A percentile compares a stretch with the other conserved stretches of the same genome.
These are phyloP conservation scores for Priocnemis perturbator DNA, from an alignment of 2,888 invertebrate genomes.

Conservation along the genomic window DNA sequence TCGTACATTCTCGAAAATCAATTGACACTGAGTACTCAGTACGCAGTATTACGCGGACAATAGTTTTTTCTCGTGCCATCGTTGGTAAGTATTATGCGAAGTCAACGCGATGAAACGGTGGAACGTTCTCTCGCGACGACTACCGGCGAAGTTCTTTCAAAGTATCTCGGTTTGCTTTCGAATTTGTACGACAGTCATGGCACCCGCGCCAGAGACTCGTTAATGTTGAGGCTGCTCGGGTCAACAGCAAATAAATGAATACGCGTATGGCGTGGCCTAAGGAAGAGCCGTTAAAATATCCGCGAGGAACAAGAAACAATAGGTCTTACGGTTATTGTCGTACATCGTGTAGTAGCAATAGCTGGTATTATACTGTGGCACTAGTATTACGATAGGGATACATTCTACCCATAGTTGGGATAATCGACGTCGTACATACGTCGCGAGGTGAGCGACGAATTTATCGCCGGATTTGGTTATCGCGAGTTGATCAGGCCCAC, in stretches of 20 bases:
- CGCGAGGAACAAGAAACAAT: slow-evolving; percentile 23
- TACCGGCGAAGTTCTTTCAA: too few species aligned
- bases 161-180: too few species aligned
- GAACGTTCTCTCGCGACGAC: too few species aligned
- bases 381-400: slow-evolving; percentile 34
- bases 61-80: slow-evolving; percentile 16
- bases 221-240: too few species aligned
- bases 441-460: slow-evolving; percentile 11
- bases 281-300: too few species aligned
- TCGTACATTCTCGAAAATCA: too few species aligned
- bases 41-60: slow-evolving; percentile 45
- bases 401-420: slow-evolving; percentile 24
- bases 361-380: slow-evolving; percentile 36
- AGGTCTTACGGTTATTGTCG: slow-evolving; percentile 35
- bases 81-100: too few species aligned
- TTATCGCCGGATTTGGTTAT: neutral
- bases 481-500: neutral
- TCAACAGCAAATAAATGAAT: neutral
- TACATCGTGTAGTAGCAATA: slow-evolving; percentile 39
- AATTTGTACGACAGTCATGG: too few species aligned
- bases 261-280: too few species aligned
- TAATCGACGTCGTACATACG: slow-evolving; percentile 24
- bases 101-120: too few species aligned
- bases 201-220: neutral
- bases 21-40: slow-evolving; percentile 16